phyloP scores from a whole-genome alignment of 2,797 vertebrate genomes.

The Tolypeutes matacus region DNA sequence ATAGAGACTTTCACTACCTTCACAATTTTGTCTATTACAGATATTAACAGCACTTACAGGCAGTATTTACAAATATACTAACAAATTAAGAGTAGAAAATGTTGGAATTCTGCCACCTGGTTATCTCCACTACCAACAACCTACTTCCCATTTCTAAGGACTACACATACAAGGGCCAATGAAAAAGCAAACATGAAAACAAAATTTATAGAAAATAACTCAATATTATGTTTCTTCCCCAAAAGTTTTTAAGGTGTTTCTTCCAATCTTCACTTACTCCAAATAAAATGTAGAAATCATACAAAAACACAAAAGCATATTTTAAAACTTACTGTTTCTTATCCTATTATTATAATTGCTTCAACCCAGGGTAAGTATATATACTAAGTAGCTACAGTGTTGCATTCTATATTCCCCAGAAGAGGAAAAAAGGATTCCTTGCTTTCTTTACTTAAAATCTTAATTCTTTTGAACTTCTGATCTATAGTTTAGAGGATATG shows the following conservation, averaged over 20 bases:
- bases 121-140: not conserved
- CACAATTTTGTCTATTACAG: not conserved
- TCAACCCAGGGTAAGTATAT: not conserved
- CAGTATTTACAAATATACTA: not conserved
- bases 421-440: not conserved
- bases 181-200: not conserved
- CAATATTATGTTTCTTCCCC: not conserved
- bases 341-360: not conserved
- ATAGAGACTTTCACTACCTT: conserved; percentile 1
- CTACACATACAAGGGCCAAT: not conserved
- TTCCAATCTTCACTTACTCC: not conserved
- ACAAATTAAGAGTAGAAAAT: conserved; percentile 14
- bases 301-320: not conserved
- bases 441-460: not conserved
- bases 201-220: not conserved
- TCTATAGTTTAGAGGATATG: not conserved
- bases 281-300: not conserved
- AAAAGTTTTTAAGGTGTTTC: not conserved
- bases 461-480: not conserved
- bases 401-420: not conserved
- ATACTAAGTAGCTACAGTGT: not conserved
- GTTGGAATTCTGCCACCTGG: not conserved
- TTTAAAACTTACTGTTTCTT: not conserved
- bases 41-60: conserved; percentile 30
- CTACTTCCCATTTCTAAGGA: not conserved